Base-by-base conservation (phyloP, 2,888 invertebrate species). In the Tiliacea citrago region DNA sequence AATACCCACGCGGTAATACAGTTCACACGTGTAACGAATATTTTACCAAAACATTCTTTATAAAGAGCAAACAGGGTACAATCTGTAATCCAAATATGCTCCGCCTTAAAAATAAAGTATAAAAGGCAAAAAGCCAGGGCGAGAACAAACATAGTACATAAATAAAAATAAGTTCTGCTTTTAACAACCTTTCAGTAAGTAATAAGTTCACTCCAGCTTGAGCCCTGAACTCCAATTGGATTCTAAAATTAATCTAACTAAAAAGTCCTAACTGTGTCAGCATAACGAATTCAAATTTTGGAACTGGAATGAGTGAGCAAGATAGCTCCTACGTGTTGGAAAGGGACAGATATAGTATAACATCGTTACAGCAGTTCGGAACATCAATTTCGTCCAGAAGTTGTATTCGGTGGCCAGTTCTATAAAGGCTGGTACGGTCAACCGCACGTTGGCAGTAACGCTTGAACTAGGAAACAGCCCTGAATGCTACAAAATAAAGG, bases 281-380 rank as follows among this genome's bases (percentile, higher is more conserved):
- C 57, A n/a, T 51, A 68, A 60, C 42, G 55, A 69, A 69, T 74
- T 68, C 13, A 35, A 70, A 81, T 77, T 86, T 83, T 66, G 24
- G 39, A 81, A 77, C 62, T 66, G 53, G 45, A 72, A 51, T 12
- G 51, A 55, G 49, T 35, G 77, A 87, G 67, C 18, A 55, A 61
- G 74, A 85, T 6, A 55, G 45, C 62, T 39, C n/a, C n/a, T 61
- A 68, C 65, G 10, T 16, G 82, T 63, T 35, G 35, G 68, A 80
- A 61, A 74, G 81, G 58, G 79, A 79, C 51, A 72, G 61, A 73
- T 24, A 73, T 65, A 73, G 58, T 78, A 10, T 84, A 86, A 87
- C 83, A 76, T 76, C n/a, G 81, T 90, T 86, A 87, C 75, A 75
- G 70, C 70, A 77, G 76, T 83, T 82, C 16, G 74, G 71, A 82